Conservation (phyloP, 2,797 vertebrate genomes). For the Tauraco hartlaubi region DNA sequence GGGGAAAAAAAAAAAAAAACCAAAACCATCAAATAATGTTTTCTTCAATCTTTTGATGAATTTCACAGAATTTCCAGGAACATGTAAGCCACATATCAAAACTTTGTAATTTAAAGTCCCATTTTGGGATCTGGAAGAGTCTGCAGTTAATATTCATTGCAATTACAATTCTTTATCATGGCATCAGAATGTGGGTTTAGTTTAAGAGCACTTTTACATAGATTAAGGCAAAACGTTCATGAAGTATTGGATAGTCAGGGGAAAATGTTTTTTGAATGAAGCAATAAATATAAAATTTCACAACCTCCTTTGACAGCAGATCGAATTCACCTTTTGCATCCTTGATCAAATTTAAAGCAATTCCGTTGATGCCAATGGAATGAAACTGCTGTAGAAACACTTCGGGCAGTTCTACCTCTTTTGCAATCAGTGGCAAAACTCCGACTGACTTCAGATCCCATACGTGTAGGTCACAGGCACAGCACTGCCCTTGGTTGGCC, state of each 20-base stretch:
- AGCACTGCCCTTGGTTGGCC: background rate
- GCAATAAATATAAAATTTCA: background rate
- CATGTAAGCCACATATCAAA: background rate
- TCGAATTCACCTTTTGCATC: background rate
- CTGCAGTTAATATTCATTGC: background rate
- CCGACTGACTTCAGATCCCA: background rate
- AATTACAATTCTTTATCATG: background rate
- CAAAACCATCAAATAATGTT: background rate
- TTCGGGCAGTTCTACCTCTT: background rate
- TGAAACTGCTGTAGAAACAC: background rate
- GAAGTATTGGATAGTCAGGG: background rate
- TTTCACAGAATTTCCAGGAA: constrained; percentile 24
- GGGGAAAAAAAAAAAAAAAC: background rate
- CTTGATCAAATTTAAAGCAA: background rate
- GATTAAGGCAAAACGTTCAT: background rate
- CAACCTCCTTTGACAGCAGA: background rate
- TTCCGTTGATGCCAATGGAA: background rate
- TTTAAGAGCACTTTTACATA: background rate
- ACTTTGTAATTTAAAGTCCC: background rate
- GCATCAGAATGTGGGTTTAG: background rate
- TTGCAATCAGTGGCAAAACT: background rate
- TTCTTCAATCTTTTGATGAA: constrained; percentile 19
- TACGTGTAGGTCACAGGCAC: background rate
- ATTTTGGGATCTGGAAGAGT: background rate
- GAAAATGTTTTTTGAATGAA: background rate